Evolutionary conservation across 64 coral and sea anemone species (phyloP).

Genomic region (Stichodactyla mertensii): DNA sequence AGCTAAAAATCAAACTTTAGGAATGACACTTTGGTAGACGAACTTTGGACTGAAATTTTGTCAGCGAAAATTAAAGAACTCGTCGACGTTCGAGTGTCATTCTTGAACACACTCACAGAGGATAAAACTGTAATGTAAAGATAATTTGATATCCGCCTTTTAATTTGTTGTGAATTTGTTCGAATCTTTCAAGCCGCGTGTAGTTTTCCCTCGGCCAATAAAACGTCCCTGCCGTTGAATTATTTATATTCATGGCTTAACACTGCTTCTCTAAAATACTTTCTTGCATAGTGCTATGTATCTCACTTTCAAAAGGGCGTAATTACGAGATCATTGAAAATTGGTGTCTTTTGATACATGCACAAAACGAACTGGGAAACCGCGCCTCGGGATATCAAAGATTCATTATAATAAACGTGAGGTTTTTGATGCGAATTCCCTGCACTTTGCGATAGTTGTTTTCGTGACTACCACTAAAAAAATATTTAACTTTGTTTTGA

Average conservation of each 20-base stretch:
- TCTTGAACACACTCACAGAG: background rate
- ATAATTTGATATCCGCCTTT: background rate
- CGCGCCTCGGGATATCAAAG: background rate
- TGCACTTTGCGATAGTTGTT: background rate
- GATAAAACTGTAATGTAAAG: background rate
- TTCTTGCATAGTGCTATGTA: background rate
- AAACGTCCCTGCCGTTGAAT: background rate
- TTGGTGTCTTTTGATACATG: too few species aligned
- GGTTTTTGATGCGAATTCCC: background rate
- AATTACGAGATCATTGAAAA: too few species aligned
- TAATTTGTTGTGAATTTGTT: constrained; percentile 4
- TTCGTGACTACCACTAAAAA: background rate
- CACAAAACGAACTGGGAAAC: too few species aligned
- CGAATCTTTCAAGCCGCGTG: background rate
- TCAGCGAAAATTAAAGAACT: background rate
- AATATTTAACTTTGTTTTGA: background rate
- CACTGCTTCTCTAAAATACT: background rate
- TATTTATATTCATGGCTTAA: background rate
- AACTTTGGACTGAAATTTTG: too few species aligned
- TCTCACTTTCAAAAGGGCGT: too few species aligned
- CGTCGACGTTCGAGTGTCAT: background rate
- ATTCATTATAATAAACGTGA: background rate
- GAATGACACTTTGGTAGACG: too few species aligned
- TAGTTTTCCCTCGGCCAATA: background rate
- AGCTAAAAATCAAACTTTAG: too few species aligned